A percentile compares a stretch with the other conserved stretches of the same genome.
Conservation (phyloP, 2,888 invertebrate genomes). For the Drosophila sordidula region DNA sequence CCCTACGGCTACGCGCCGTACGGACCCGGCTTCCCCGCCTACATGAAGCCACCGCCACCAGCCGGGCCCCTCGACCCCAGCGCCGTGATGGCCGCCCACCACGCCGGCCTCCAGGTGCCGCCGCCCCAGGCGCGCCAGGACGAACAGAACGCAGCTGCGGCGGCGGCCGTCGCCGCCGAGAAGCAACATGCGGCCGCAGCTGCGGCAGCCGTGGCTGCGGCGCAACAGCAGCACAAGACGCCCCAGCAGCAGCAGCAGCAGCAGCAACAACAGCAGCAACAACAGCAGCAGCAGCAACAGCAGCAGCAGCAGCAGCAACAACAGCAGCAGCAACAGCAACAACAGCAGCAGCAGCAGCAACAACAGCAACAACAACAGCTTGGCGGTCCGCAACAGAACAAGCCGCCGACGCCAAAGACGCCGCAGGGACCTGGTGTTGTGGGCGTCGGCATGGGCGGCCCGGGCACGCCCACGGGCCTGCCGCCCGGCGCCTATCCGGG, state of each 20-base stretch:
- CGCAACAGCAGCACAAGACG: slow-evolving; percentile 36
- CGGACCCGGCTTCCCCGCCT: slow-evolving; percentile 85
- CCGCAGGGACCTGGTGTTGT: slow-evolving; percentile 82
- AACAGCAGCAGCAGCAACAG: slow-evolving; percentile 28
- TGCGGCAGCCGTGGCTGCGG: slow-evolving; percentile 74
- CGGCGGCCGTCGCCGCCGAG: slow-evolving; percentile 72
- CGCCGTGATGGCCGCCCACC: slow-evolving; percentile 83
- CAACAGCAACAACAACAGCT: slow-evolving; percentile 52
- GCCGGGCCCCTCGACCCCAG: slow-evolving; percentile 83
- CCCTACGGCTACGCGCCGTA: slow-evolving; percentile 87
- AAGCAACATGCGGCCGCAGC: slow-evolving; percentile 60
- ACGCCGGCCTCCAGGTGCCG: slow-evolving; percentile 85
- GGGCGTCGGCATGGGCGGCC: slow-evolving; percentile 71
- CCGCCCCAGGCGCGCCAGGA: slow-evolving; percentile 86
- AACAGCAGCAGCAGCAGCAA: slow-evolving; percentile 34
- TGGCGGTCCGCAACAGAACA: slow-evolving; percentile 80
- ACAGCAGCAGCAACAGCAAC: slow-evolving; percentile 48
- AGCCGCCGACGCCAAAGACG: slow-evolving; percentile 85
- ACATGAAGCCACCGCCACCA: slow-evolving; percentile 85
- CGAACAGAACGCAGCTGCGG: slow-evolving; percentile 83
- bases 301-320: slow-evolving; percentile 75
- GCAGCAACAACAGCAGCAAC: slow-evolving; percentile 35
- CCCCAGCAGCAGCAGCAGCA: slow-evolving; percentile 74
- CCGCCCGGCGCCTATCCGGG: slow-evolving; percentile 84
- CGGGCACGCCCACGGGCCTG: slow-evolving; percentile 80